phyloP scores from a whole-genome alignment of 2,888 invertebrate species.

The Drosophila ochracea region DNA sequence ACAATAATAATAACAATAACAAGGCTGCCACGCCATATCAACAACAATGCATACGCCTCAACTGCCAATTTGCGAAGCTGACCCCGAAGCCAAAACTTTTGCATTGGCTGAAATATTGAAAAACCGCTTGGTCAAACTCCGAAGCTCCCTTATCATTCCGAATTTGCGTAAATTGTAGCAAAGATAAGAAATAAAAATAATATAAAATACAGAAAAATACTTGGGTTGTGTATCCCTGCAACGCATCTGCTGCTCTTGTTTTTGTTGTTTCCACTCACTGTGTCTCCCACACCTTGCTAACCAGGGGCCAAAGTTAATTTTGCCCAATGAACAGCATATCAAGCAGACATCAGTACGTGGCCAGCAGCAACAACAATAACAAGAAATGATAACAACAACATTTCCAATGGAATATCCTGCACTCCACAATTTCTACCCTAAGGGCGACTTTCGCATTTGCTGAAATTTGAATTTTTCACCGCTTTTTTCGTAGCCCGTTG shows the following conservation, averaged over 20 bases:
- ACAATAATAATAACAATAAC: slow-evolving; percentile 61
- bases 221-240: slow-evolving; percentile 47
- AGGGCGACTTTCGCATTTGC: slow-evolving; percentile 20
- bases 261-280: slow-evolving; percentile 3
- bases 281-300: slow-evolving; percentile 23
- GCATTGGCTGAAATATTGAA: slow-evolving; percentile 60
- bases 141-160: slow-evolving; percentile 41
- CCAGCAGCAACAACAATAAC: slow-evolving; percentile 31
- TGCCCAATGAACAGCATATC: slow-evolving; percentile 77
- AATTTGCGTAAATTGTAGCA: slow-evolving; percentile 69
- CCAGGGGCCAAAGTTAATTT: slow-evolving; percentile 68
- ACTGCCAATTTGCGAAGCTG: slow-evolving; percentile 64
- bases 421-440: not conserved
- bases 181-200: slow-evolving; percentile 46
- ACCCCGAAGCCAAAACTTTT: slow-evolving; percentile 37
- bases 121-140: slow-evolving; percentile 45
- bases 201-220: slow-evolving; percentile 34
- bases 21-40: slow-evolving; percentile 14
- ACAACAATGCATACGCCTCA: slow-evolving; percentile 46
- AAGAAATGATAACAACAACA: not conserved
- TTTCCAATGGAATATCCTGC: slow-evolving; percentile 3
- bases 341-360: slow-evolving; percentile 68
- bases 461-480: slow-evolving; percentile 60
- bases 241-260: slow-evolving; percentile 39
- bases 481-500: slow-evolving; percentile 19